A percentile compares a stretch with the other conserved stretches of the same genome.
Evolutionary conservation across 2,888 invertebrate species (phyloP).

Genomic region (Zygaena filipendulae): DNA sequence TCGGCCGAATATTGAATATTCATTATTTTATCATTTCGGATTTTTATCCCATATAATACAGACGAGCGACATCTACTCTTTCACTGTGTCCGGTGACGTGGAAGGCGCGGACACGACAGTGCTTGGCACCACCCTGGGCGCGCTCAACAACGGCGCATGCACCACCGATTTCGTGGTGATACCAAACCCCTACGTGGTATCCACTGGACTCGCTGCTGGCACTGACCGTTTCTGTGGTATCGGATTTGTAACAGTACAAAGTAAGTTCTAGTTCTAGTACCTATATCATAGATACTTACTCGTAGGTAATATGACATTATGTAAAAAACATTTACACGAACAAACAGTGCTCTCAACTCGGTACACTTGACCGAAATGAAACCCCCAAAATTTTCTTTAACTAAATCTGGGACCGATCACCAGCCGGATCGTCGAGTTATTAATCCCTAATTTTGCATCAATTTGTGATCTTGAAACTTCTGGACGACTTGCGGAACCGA

Average conservation of each 20-base stretch:
- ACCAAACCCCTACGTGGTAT: slow-evolving; percentile 68
- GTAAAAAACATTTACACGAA: no score
- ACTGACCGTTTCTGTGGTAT: slow-evolving; percentile 82
- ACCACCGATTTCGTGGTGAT: slow-evolving; percentile 80
- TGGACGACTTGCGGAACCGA: no score
- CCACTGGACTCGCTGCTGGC: slow-evolving; percentile 45
- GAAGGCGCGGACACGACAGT: slow-evolving; percentile 71
- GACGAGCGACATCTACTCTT: slow-evolving; percentile 69
- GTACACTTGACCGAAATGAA: no score
- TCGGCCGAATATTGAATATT: no score
- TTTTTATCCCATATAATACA: no score
- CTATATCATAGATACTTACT: background rate
- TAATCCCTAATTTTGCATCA: no score
- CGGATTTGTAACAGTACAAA: slow-evolving; percentile 72
- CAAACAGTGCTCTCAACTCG: no score
- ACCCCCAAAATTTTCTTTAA: no score
- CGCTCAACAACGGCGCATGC: slow-evolving; percentile 70
- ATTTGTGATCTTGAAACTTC: no score
- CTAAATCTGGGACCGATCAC: no score
- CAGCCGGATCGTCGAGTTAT: no score
- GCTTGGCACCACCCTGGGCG: slow-evolving; percentile 65
- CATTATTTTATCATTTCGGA: no score
- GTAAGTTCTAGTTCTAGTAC: slow-evolving; percentile 46
- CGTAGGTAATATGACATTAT: background rate
- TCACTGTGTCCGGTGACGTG: slow-evolving; percentile 78